Evolutionary conservation across 2,113 vertebrate genomes (phyloP), one percentile per base, ranked within the genome.

Genomic region (Sialia sialis): DNA sequence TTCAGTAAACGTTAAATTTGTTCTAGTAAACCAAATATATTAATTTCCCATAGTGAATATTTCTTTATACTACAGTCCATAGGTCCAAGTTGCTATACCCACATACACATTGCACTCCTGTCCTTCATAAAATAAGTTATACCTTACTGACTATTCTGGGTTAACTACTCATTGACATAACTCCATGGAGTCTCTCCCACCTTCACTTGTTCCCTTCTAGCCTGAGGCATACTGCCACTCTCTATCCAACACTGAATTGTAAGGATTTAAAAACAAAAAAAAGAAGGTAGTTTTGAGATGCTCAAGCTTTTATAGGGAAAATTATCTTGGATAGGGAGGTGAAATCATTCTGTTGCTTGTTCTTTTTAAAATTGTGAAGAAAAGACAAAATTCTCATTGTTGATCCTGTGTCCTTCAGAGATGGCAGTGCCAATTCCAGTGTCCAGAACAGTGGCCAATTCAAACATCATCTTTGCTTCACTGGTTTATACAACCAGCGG

Each of bases 401-500:
- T 59, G 68, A 78, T 94, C 48, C n/a, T 43, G 27, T 52, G 11
- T 92, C 81, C 79, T 73, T 91, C 90, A 41, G 77, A 70, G 79
- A 36, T 16, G 58, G 81, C 80, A 79, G 60, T 43, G 58, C 63
- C 46, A 48, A 54, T 62, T 34, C 58, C 26, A 36, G 21, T 23
- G 21, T 78, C 62, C 62, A 59, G 87, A 81, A 51, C 0, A 80
- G 84, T 4, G 32, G 51, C 41, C 14, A 20, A 16, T 59, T 81
- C 73, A 59, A 52, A 77, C 4, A 2, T 29, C 44, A 8, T 39
- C 76, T 52, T n/a, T n/a, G 18, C 63, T 86, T 36, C 15, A 30
- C 2, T 49, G 32, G 56, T 56, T 98, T 97, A 99, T 6, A 99
- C 95, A 52, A 99, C 94, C 72, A 99, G 97, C 22, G 99, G 72